Percentiles rank a stretch among this genome's conserved stretches.
Evolutionary conservation across 2,797 vertebrate species (phyloP).

Genomic region (Hipposideros larvatus): DNA sequence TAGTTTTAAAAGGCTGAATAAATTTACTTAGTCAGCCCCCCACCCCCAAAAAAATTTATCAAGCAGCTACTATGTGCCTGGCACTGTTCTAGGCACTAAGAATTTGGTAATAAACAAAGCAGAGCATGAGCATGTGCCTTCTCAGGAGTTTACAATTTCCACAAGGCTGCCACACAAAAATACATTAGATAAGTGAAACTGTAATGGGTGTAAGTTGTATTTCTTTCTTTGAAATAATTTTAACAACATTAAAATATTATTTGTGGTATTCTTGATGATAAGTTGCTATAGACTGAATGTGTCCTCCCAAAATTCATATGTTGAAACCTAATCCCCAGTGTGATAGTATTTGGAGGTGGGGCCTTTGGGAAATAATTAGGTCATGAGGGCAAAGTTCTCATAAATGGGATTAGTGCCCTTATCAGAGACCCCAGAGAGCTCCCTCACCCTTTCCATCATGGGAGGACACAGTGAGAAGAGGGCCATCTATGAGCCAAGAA

Average conservation of each 20-base stretch:
- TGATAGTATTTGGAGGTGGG: background rate
- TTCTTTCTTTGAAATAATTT: conserved; percentile 14
- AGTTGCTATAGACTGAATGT: background rate
- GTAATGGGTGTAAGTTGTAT: background rate
- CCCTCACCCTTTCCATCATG: background rate
- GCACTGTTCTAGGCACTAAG: background rate
- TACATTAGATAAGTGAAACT: background rate
- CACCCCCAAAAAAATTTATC: background rate
- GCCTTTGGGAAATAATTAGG: background rate
- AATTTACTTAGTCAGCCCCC: background rate
- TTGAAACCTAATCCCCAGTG: background rate
- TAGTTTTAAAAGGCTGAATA: background rate
- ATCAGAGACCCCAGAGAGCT: background rate
- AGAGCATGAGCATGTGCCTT: background rate
- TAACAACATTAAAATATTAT: background rate
- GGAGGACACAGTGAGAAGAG: background rate
- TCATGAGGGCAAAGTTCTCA: background rate
- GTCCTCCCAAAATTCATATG: background rate
- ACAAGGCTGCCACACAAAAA: background rate
- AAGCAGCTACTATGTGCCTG: background rate
- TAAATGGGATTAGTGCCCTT: background rate
- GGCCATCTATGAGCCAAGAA: background rate
- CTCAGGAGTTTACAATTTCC: background rate
- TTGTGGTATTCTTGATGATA: background rate
- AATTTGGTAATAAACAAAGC: background rate